Percentiles rank a stretch among this genome's conserved stretches.
phyloP scores from a whole-genome alignment of 2,113 vertebrate genomes.

The Percina caprodes region DNA sequence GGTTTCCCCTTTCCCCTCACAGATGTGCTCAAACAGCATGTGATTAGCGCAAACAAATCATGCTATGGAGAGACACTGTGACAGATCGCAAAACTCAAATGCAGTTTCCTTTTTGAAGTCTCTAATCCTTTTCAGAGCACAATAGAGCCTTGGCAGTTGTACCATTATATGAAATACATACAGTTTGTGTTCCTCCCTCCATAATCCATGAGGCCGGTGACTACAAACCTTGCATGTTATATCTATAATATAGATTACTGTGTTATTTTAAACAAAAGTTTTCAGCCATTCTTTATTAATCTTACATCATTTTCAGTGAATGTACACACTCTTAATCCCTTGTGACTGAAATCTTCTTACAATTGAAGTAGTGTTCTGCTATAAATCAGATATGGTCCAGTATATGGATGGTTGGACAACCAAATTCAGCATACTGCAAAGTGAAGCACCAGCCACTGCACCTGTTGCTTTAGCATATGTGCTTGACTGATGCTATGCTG shows the following conservation, averaged over 20 bases:
- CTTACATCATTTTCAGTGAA: background rate
- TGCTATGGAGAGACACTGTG: constrained; percentile 3
- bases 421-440: too few relatives aligned
- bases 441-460: too few relatives aligned
- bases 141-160: constrained; percentile 6
- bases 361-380: background rate
- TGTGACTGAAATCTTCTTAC: background rate
- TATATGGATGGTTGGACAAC: too few relatives aligned
- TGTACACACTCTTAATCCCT: background rate
- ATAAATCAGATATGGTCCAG: too few relatives aligned
- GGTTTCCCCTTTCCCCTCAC: constrained; percentile 51
- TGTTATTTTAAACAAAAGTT: constrained; percentile 13
- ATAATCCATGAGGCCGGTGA: constrained; percentile 44
- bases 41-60: background rate
- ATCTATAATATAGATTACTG: constrained; percentile 10
- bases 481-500: background rate
- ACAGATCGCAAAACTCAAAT: constrained; percentile 28
- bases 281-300: background rate
- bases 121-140: constrained; percentile 1
- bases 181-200: constrained; percentile 12
- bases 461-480: background rate
- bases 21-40: constrained; percentile 46
- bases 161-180: constrained; percentile 1
- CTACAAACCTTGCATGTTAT: constrained; percentile 1
- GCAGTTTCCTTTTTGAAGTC: constrained; percentile 2